Evolutionary conservation across 2,888 invertebrate species (phyloP), one percentile per base, ranked within the genome.

Genomic region (Eristalis tenax): DNA sequence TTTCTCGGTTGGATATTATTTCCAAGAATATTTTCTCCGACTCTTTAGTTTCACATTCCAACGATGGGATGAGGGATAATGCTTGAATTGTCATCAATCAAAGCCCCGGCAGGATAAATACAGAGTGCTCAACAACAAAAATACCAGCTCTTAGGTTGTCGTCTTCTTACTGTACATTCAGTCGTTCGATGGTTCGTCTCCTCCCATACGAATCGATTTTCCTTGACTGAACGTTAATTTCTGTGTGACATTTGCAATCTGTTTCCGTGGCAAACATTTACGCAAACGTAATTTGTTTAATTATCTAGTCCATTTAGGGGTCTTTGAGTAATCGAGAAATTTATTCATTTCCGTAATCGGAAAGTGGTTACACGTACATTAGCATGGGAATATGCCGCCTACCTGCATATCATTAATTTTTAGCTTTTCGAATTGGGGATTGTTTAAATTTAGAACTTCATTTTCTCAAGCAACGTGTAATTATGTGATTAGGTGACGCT

Each of bases 81-180:
- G 83, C 78, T 86, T 79, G 82, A 86, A 86, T 83, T 82, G 83
- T 83, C 86, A 83, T 86, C 83, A 86, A 86, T 86, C 86, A 86
- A 86, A 86, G 82, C 75, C 69, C 56, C 32, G 75, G 50, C 83
- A 75, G 74, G 78, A 75, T 71, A 82, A 86, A 82, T 82, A 83
- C 75, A 86, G 75, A 64, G 77, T 86, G 66, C 77, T 82, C 69
- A 78, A 86, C 82, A 61, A 77, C 74, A n/a, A n/a, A n/a, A 82
- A 69, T 74, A 70, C 61, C 65, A 8, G 50, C 15, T 69, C 77
- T 70, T 32, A 71, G 43, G 59, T 64, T 68, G 64, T 59, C 38
- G 74, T 70, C 26, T 64, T 64, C 18, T 80, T 56, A 40, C 57
- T 59, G 32, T 23, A 8, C 8, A 35, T 50, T 43, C 65, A 56